Evolutionary conservation across 2,888 invertebrate genomes (phyloP).

Genomic region (Neoscelio sp.): DNA sequence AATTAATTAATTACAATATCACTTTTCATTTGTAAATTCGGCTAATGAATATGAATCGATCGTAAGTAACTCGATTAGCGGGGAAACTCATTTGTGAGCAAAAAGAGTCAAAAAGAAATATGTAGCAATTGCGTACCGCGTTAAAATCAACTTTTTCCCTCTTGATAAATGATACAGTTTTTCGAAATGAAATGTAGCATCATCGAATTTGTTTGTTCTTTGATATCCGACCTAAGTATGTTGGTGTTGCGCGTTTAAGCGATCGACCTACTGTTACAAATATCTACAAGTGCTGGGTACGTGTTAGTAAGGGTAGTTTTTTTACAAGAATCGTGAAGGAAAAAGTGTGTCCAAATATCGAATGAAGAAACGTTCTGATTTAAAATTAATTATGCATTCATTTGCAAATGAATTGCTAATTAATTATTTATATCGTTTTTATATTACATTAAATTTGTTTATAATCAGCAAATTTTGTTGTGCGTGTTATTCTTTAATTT

Average conservation of each 20-base stretch:
- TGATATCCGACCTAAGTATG: conserved; percentile 18
- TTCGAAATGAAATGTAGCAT: conserved; percentile 20
- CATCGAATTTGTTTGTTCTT: neutral
- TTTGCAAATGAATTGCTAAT: too few relatives aligned
- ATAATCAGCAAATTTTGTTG: too few relatives aligned
- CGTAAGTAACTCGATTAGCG: conserved; percentile 24
- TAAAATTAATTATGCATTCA: too few relatives aligned
- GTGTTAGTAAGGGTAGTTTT: conserved; percentile 25
- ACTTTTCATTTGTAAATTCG: conserved; percentile 37
- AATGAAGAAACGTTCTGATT: too few relatives aligned
- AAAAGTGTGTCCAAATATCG: too few relatives aligned
- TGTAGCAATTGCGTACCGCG: conserved; percentile 32
- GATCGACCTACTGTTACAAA: conserved; percentile 43
- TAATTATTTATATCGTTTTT: too few relatives aligned
- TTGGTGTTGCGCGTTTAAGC: conserved; percentile 46
- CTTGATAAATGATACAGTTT: neutral
- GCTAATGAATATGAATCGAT: conserved; percentile 25
- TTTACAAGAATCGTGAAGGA: too few relatives aligned
- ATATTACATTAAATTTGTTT: too few relatives aligned
- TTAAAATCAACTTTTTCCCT: neutral
- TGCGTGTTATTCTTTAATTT: too few relatives aligned
- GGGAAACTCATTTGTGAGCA: conserved; percentile 16
- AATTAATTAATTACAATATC: conserved; percentile 48
- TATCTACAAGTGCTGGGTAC: conserved; percentile 28
- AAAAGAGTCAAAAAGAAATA: conserved; percentile 12